Percentiles rank a stretch among this genome's conserved stretches.
phyloP scores from a whole-genome alignment of 1,140 invertebrate species.

The Saccostrea glomerata region DNA sequence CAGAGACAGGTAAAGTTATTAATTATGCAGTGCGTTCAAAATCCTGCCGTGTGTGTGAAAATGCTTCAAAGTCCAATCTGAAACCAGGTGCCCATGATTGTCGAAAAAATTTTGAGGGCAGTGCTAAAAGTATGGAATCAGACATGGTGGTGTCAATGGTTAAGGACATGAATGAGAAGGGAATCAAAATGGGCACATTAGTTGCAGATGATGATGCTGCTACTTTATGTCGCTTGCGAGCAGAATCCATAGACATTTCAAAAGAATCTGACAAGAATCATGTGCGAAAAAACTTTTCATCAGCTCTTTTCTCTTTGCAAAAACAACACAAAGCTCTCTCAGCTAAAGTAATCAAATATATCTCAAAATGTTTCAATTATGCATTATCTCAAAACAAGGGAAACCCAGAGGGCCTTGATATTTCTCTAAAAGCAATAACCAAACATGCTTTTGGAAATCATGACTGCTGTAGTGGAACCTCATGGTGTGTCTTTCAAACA shows the following conservation, averaged over 20 bases:
- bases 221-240: no score
- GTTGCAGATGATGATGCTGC: no score
- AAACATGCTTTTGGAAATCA: conserved; percentile 14
- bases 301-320: neutral
- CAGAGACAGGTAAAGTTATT: no score
- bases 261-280: neutral
- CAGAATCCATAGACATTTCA: neutral
- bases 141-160: no score
- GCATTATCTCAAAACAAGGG: conserved; percentile 5
- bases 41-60: no score
- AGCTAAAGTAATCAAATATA: conserved; percentile 26
- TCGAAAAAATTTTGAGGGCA: no score
- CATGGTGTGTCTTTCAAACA: conserved; percentile 15
- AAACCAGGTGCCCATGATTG: no score
- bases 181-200: no score
- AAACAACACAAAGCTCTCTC: neutral
- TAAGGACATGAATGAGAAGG: no score
- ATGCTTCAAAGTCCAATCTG: no score
- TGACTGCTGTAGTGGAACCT: conserved; percentile 4
- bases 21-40: no score
- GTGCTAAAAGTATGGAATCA: no score
- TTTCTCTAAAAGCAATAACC: neutral
- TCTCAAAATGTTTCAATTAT: conserved; percentile 19
- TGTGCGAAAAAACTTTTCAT: conserved; percentile 16
- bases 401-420: neutral